Evolutionary conservation across 2,888 invertebrate species (phyloP).

Genomic region (Neoitamus cyanurus): DNA sequence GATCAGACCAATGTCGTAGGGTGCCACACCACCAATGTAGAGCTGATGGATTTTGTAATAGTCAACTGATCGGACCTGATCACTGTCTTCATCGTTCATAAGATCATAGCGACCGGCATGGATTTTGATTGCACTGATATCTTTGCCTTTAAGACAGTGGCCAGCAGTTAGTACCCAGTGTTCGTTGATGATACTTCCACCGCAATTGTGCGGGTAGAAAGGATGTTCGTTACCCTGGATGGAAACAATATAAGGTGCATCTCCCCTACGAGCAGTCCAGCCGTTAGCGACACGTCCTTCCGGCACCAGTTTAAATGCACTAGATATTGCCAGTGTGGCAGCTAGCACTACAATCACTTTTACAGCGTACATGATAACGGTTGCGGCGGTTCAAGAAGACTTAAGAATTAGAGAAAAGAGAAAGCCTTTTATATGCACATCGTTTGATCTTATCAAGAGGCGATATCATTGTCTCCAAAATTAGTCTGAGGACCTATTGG

Average conservation of each 20-base stretch:
- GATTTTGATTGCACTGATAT: background rate
- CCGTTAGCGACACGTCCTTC: background rate
- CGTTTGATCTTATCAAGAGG: background rate
- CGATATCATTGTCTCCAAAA: background rate
- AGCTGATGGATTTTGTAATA: slow-evolving; percentile 35
- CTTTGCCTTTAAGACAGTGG: slow-evolving; percentile 23
- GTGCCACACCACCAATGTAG: slow-evolving; percentile 18
- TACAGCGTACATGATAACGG: background rate
- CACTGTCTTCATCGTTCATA: background rate
- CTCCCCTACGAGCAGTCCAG: background rate
- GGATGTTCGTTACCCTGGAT: background rate
- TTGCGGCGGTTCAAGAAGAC: background rate
- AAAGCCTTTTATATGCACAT: background rate
- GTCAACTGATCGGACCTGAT: slow-evolving; percentile 13
- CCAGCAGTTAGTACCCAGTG: slow-evolving; percentile 44
- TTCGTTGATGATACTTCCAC: slow-evolving; percentile 40
- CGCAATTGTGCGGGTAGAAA: slow-evolving; percentile 26
- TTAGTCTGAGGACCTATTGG: too few species aligned
- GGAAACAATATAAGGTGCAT: background rate
- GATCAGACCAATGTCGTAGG: slow-evolving; percentile 44
- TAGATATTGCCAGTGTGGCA: background rate
- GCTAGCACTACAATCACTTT: background rate
- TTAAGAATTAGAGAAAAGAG: background rate
- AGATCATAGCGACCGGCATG: slow-evolving; percentile 38
- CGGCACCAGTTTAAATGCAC: background rate